Conservation (phyloP, 2,797 vertebrate species). For the Anableps anableps region DNA sequence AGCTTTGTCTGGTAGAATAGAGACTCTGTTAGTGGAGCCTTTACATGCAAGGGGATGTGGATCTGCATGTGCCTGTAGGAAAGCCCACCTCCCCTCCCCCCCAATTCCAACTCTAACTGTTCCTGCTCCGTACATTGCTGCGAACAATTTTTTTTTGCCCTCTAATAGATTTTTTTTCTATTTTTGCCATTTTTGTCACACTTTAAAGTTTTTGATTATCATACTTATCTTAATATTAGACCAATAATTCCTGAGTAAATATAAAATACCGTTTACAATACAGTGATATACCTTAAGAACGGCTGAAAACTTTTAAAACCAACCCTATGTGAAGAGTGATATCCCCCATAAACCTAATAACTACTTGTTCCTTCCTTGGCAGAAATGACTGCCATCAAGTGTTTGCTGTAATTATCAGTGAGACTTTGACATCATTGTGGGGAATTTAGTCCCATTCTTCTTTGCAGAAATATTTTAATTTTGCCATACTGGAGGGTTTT, state of each 20-base stretch:
- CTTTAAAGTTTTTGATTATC: neutral
- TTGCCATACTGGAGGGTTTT: too few species aligned
- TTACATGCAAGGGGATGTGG: constrained; percentile 1
- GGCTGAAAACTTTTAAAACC: neutral
- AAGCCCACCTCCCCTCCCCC: neutral
- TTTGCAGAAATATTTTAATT: too few species aligned
- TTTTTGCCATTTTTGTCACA: neutral
- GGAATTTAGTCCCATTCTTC: too few species aligned
- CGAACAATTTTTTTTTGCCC: neutral
- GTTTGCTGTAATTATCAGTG: too few species aligned
- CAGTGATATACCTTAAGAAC: neutral
- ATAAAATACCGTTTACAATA: neutral
- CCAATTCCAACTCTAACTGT: constrained; percentile 22
- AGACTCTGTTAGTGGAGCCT: constrained; percentile 10
- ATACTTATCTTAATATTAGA: neutral
- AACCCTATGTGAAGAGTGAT: neutral
- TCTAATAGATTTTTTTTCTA: neutral
- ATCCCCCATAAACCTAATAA: neutral
- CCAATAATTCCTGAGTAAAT: neutral
- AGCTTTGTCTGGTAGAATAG: constrained; percentile 21
- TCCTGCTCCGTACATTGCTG: neutral
- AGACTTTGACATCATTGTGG: too few species aligned
- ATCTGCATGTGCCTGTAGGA: neutral
- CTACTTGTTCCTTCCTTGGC: neutral
- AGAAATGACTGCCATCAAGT: neutral